Evolutionary conservation across 2,888 invertebrate species (phyloP).

Genomic region (Caenorhabditis japonica): DNA sequence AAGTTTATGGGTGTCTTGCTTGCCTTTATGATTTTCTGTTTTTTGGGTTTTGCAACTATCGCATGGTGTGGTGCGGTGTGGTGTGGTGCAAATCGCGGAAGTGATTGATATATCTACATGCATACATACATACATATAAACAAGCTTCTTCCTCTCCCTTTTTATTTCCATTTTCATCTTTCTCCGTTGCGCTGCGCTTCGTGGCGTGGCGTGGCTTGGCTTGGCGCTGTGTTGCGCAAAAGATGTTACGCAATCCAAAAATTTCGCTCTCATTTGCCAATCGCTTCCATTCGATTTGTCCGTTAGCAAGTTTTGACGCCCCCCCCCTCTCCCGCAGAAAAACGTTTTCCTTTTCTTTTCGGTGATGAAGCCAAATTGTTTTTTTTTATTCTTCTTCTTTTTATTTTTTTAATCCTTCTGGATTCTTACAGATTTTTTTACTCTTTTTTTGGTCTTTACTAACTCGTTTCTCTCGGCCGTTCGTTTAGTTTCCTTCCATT

Average conservation of each 20-base stretch:
- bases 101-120: constrained; percentile 21
- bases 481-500: constrained; percentile 2
- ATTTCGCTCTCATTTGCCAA: constrained; percentile 57
- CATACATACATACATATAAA: constrained; percentile 20
- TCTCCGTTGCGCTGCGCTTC: too few relatives aligned
- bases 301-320: constrained; percentile 57
- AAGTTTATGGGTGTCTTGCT: too few relatives aligned
- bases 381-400: too few relatives aligned
- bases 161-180: constrained; percentile 16
- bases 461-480: background rate
- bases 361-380: too few relatives aligned
- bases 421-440: too few relatives aligned
- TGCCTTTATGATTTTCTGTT: too few relatives aligned
- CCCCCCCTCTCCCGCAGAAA: constrained; percentile 24
- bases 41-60: too few relatives aligned
- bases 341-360: constrained; percentile 54
- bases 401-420: too few relatives aligned
- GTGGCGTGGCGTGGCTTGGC: too few relatives aligned
- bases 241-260: constrained; percentile 53
- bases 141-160: constrained; percentile 22
- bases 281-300: constrained; percentile 16
- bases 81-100: too few relatives aligned
- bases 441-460: too few relatives aligned
- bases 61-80: too few relatives aligned
- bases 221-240: constrained; percentile 48